Base-by-base conservation (phyloP, 2,113 vertebrate species). In the Emydura subglobosa region DNA sequence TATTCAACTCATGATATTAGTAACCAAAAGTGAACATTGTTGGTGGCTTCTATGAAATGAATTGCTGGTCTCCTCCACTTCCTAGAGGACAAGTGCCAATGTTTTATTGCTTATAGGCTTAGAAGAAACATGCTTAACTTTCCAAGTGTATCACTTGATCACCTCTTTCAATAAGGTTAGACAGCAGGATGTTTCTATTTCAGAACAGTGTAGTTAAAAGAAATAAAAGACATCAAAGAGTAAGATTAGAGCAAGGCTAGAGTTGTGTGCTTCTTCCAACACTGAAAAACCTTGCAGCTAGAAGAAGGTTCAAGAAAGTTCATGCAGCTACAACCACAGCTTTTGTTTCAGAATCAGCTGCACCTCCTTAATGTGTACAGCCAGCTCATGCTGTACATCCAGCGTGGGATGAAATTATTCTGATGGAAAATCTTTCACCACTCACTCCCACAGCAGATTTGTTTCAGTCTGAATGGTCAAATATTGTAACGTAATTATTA, bases 251-350 rank as follows among this genome's bases (percentile, higher is more conserved):
- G 50, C 88, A 82, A 57, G 16, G 51, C 51, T 17, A 81, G 89
- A 95, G 83, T 54, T 91, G 14, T n/a, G 76, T 93, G 86, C 34
- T 91, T 94, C 91, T 92, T 89, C 85, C 94, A 90, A 92, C 83
- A 89, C 79, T 92, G 78, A 92, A 86, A 95, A 89, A 95, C 83
- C 85, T 42, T 85, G 90, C 85, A 97, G 88, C 81, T 94, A 59
- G 85, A 96, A 96, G 76, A 86, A 94, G 93, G 92, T 95, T 96
- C 94, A 95, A 89, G 91, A 86, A 92, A 95, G 85, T 96, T 97
- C 96, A 96, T 55, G 88, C 68, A 91, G 91, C 74, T 94, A 94
- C 92, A 95, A 50, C 90, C 87, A 87, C 81, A 97, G 81, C 53
- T 88, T 95, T 25, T 91, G 86, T 86, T 94, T 91, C 87, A 92